phyloP scores from a whole-genome alignment of 2,113 vertebrate species.

The Orientallactaga bullata region DNA sequence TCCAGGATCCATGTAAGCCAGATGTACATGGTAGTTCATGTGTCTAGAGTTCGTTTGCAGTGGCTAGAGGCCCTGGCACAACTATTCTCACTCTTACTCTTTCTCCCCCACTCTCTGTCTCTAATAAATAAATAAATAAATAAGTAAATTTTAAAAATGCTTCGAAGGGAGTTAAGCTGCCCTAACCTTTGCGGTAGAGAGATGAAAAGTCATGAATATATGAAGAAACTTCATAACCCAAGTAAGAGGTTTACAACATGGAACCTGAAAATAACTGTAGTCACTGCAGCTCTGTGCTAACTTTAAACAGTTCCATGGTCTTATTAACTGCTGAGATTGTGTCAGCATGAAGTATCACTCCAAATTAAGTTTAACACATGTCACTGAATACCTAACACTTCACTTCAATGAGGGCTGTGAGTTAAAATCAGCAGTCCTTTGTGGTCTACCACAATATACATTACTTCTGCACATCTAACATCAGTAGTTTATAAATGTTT shows the following conservation, averaged over 20 bases:
- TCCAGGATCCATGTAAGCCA: no score
- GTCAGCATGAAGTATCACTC: background rate
- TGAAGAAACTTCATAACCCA: background rate
- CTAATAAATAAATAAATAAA: no score
- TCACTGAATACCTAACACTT: background rate
- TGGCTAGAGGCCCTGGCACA: no score
- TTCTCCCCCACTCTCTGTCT: no score
- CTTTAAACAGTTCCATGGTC: constrained; percentile 42
- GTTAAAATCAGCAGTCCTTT: background rate
- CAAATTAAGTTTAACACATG: background rate
- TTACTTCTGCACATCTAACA: background rate
- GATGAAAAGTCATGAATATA: background rate
- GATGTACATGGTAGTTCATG: no score
- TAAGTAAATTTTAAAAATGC: no score
- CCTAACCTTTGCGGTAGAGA: background rate
- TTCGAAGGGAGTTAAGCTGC: background rate
- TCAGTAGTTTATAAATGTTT: constrained; percentile 33
- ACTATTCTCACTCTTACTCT: no score
- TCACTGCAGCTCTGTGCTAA: background rate
- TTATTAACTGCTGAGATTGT: background rate
- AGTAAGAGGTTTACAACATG: background rate
- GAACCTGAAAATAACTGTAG: background rate
- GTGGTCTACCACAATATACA: background rate
- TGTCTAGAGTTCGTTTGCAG: no score
- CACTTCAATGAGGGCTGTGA: background rate